Conservation (phyloP, 1,140 invertebrate species). For the Magallana ariakensis region DNA sequence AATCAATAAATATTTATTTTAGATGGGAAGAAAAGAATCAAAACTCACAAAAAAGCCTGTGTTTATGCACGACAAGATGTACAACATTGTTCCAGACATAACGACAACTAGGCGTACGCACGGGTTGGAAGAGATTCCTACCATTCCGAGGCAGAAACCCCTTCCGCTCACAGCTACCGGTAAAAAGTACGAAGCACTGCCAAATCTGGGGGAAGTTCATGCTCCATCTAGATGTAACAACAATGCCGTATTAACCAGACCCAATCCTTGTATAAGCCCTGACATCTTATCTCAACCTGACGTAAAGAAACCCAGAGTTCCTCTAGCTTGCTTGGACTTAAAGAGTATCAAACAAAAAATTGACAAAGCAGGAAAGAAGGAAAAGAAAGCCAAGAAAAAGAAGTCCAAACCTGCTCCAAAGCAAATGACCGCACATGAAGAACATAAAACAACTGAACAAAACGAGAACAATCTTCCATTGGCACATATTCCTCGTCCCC, state of each 20-base stretch:
- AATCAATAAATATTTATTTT: background rate
- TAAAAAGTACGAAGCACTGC: background rate
- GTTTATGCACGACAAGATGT: constrained; percentile 2
- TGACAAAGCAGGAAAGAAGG: background rate
- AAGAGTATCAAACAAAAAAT: background rate
- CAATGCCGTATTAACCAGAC: background rate
- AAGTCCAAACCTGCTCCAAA: background rate
- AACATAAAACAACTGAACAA: background rate
- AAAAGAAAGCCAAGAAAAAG: background rate
- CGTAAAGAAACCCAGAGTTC: background rate
- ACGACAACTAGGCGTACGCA: background rate
- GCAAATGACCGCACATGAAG: background rate
- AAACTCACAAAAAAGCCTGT: background rate
- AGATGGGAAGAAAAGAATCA: background rate
- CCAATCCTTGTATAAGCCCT: background rate
- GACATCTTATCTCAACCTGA: background rate
- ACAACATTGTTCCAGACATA: background rate
- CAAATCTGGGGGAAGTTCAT: background rate
- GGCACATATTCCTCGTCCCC: background rate
- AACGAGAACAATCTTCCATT: background rate
- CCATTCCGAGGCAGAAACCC: background rate
- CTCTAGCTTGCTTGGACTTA: background rate
- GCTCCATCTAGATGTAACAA: background rate
- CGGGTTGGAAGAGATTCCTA: background rate
- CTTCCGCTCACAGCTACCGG: background rate